Evolutionary conservation across 2,888 invertebrate species (phyloP), one percentile per base, ranked within the genome.

Genomic region (Rhagophthalmus giganteus): DNA sequence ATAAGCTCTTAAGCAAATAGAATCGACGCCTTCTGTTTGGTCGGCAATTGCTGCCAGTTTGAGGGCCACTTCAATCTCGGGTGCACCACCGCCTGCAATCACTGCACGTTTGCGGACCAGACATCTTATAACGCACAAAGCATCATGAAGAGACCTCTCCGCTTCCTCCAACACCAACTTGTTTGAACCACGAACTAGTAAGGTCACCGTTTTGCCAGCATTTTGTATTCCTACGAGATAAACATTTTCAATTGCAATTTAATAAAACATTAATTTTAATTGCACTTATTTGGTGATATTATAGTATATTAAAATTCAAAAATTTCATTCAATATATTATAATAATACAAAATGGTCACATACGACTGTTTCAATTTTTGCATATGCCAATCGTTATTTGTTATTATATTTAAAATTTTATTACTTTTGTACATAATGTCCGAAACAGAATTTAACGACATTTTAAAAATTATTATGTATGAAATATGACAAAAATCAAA

Each of bases 21-120:
- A 92, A 72, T 95, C 94, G 38, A 95, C 89, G 41, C 97, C 98
- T 40, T 88, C 86, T 26, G 94, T 82, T 1, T 87, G 85, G 66
- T 94, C 86, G 0, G 97, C 87, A 56, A 87, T 80, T 12, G 88
- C 85, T 4, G 88, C 86, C 42, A 99, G 78, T 50, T 86, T 86
- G 16, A 95, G 78, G 0, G 96, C 89, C 55, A 98, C 81, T 72
- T 97, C 95, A 56, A 94, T 96, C 79, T 99, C 99, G 2, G 98
- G 96, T 8, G 97, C 95, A 32, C 98, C 99, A 35, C 98, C 99
- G 53, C 99, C 99, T 41, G 95, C 89, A 73, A 97, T 86, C 63
- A 96, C 78, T 31, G 93, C 93, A 52, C 87, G 87, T 58, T 95
- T 89, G 65, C 95, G 93, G 2, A 99, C 97, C 63, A 99, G 82